Evolutionary conservation across 1,140 invertebrate species (phyloP).

Genomic region (Brachionus rubens): DNA sequence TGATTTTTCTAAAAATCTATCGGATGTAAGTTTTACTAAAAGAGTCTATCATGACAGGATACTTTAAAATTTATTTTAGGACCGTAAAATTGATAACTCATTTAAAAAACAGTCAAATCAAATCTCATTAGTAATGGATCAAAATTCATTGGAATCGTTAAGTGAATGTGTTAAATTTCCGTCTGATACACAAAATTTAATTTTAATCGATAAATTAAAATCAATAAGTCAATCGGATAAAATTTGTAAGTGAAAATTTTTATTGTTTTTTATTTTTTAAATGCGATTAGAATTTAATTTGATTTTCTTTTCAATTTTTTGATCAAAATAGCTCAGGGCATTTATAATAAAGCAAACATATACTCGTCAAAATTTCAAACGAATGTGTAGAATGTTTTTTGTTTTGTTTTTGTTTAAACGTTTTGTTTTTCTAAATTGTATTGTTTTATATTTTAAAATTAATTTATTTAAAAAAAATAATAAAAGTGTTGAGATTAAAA

Average conservation of each 20-base stretch:
- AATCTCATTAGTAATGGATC: constrained; percentile 24
- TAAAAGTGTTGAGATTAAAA: too few species aligned
- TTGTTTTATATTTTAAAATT: constrained; percentile 24
- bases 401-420: not conserved
- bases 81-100: constrained; percentile 39
- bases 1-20: constrained; percentile 7
- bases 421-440: not conserved
- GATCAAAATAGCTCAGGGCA: constrained; percentile 13
- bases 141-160: constrained; percentile 18
- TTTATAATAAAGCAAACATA: constrained; percentile 33
- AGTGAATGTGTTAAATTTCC: constrained; percentile 40
- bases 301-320: not conserved
- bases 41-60: too few species aligned
- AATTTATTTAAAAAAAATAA: not conserved
- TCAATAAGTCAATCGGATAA: constrained; percentile 35
- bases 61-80: not conserved
- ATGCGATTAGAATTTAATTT: not conserved
- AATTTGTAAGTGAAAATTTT: not conserved
- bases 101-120: constrained; percentile 44
- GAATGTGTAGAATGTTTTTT: constrained; percentile 14
- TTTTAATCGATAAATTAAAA: constrained; percentile 32
- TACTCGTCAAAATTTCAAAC: constrained; percentile 36
- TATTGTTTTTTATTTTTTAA: too few species aligned
- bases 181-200: constrained; percentile 37
- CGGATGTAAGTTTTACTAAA: constrained; percentile 10